Base-by-base conservation (phyloP, 2,888 invertebrate species). In the Diaprepes abbreviatus region DNA sequence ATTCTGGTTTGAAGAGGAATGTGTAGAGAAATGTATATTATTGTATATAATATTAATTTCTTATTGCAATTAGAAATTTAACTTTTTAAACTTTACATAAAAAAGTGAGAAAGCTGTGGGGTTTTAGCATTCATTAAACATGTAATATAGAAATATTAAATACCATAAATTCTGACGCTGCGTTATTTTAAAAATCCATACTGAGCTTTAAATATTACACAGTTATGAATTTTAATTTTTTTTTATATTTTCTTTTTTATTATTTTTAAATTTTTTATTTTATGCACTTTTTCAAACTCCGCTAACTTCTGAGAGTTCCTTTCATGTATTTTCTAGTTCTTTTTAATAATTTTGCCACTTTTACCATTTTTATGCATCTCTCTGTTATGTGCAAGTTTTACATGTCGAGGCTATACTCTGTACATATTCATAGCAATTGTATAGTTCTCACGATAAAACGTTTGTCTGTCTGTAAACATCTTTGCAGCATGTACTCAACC, bases 331-430 rank as follows among this genome's bases (percentile, higher is more conserved):
- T 24, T 54, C 19, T 54, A 54, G 54, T 14, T 14, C 24, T n/a
- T 12, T 54, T 40, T 57, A 40, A 24, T 28, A n/a, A 40, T 35
- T 48, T 35, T 35, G 35, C 50, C 33, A 48, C 35, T 10, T 33
- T n/a, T 16, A 33, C 38, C 24, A 40, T 64, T 64, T 52, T 40
- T 62, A 55, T 58, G 66, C 66, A 66, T 66, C 66, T 66, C 66
- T 66, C 59, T 66, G 59, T 59, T 66, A 66, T 66, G 59, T 66
- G 66, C 66, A 50, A 66, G 59, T 66, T 59, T 65, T 66, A 48
- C 14, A 16, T 43, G 31, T 45, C 9, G 24, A 43, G 48, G 17
- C 19, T 60, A 7, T 33, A 35, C 35, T 59, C 33, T 36, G 35
- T 38, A 38, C 17, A 38, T 38, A 12, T 55, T 28, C n/a, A 48